Conservation (phyloP, 2,888 invertebrate species). For the Drepanosiphum platanoidis region DNA sequence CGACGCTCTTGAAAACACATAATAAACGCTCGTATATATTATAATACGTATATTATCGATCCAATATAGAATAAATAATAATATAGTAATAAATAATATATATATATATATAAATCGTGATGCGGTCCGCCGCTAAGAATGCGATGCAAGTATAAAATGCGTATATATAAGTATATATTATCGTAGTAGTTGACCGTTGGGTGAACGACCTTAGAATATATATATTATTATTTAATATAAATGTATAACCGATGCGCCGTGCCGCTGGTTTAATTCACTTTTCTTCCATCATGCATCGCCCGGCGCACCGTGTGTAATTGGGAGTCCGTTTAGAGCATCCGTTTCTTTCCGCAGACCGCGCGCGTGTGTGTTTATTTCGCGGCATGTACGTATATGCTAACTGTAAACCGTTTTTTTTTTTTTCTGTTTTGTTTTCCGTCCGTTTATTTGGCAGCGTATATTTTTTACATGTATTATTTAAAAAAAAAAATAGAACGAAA, state of each 20-base stretch:
- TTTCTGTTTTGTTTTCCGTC: neutral
- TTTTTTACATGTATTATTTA: conserved; percentile 10
- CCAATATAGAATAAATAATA: neutral
- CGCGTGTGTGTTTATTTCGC: neutral
- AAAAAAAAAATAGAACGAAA: too few relatives aligned
- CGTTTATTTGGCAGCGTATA: neutral
- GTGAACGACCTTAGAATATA: conserved; percentile 57
- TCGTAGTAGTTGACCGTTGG: conserved; percentile 33
- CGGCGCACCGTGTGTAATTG: conserved; percentile 25
- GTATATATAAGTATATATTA: conserved; percentile 18
- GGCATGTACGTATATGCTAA: neutral
- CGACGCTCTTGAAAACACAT: too few relatives aligned
- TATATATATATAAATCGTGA: conserved; percentile 27
- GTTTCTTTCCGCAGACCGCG: conserved; percentile 13
- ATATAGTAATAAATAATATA: neutral
- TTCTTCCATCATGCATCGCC: conserved; percentile 32
- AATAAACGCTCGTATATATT: too few relatives aligned
- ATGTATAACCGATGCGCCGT: neutral
- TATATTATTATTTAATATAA: too few relatives aligned
- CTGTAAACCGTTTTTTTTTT: conserved; percentile 15
- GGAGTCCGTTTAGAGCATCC: conserved; percentile 38
- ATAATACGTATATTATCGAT: neutral
- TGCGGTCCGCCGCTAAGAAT: conserved; percentile 32
- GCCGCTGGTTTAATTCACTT: conserved; percentile 49
- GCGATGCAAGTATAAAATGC: neutral